A percentile compares a stretch with the other conserved stretches of the same genome.
Conservation (phyloP, 2,797 vertebrate species). For the Silurus aristotelis region DNA sequence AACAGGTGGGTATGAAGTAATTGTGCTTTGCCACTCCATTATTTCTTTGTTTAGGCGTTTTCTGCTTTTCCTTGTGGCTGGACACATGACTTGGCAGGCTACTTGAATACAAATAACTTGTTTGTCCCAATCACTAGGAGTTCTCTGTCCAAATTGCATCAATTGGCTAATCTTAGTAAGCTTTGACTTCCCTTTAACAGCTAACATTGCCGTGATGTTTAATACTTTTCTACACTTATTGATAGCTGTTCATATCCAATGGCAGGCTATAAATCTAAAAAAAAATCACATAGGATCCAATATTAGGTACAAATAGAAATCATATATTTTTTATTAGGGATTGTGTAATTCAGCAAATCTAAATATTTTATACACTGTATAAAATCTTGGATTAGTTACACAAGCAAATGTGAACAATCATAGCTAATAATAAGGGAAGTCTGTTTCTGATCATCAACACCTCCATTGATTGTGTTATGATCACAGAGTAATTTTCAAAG, state of each 20-base stretch:
- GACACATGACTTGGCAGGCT: neutral
- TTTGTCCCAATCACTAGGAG: neutral
- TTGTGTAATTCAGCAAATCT: neutral
- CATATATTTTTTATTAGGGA: neutral
- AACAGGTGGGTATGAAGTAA: neutral
- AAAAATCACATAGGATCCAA: neutral
- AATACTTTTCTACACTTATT: neutral
- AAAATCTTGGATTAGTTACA: neutral
- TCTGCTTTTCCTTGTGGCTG: neutral
- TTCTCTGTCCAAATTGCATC: neutral
- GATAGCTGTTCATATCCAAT: neutral
- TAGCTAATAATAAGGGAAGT: neutral
- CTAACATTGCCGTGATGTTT: neutral
- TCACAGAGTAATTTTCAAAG: slow-evolving; percentile 50
- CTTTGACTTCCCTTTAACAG: neutral
- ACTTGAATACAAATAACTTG: neutral
- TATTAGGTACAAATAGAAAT: neutral
- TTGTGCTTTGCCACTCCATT: neutral
- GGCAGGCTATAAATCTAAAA: neutral
- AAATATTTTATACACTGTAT: neutral
- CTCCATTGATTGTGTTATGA: slow-evolving; percentile 46
- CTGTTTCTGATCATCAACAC: neutral
- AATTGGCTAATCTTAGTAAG: neutral
- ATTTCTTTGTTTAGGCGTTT: neutral
- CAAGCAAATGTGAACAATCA: neutral